Percentiles rank a stretch among this genome's conserved stretches.
Evolutionary conservation across 2,888 invertebrate genomes (phyloP).

Genomic region (Lycophotia porphyrea): DNA sequence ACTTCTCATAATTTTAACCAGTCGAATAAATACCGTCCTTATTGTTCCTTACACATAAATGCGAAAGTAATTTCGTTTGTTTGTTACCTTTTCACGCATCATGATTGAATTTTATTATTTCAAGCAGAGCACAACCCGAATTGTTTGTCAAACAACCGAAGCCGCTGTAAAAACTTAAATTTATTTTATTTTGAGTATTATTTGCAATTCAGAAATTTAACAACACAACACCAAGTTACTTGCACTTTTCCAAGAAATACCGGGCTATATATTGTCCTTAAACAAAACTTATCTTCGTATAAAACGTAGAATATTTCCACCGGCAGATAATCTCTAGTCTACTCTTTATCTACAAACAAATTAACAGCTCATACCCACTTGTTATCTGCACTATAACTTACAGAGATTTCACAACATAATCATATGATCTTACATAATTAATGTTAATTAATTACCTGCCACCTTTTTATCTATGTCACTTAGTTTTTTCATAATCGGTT

Average conservation of each 20-base stretch:
- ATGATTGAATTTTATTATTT: too few species aligned
- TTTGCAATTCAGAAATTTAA: neutral
- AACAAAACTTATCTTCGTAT: constrained; percentile 43
- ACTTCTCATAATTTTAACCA: neutral
- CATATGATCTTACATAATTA: constrained; percentile 38
- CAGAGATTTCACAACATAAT: constrained; percentile 58
- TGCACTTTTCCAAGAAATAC: neutral
- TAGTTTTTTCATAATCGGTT: neutral
- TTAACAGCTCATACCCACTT: constrained; percentile 73
- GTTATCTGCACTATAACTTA: constrained; percentile 71
- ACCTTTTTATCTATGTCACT: constrained; percentile 30
- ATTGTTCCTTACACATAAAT: too few species aligned
- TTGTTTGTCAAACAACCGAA: too few species aligned
- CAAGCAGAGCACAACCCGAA: too few species aligned
- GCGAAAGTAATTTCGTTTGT: too few species aligned
- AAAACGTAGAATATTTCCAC: constrained; percentile 79
- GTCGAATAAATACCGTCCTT: neutral
- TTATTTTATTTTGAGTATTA: neutral
- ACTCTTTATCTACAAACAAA: constrained; percentile 85
- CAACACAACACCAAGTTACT: neutral
- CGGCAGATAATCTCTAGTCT: constrained; percentile 84
- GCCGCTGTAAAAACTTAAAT: neutral
- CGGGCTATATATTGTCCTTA: constrained; percentile 18
- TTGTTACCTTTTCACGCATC: too few species aligned
- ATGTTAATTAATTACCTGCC: constrained; percentile 46